Evolutionary conservation across 2,888 invertebrate species (phyloP).

Genomic region (Ophion obscuratus): DNA sequence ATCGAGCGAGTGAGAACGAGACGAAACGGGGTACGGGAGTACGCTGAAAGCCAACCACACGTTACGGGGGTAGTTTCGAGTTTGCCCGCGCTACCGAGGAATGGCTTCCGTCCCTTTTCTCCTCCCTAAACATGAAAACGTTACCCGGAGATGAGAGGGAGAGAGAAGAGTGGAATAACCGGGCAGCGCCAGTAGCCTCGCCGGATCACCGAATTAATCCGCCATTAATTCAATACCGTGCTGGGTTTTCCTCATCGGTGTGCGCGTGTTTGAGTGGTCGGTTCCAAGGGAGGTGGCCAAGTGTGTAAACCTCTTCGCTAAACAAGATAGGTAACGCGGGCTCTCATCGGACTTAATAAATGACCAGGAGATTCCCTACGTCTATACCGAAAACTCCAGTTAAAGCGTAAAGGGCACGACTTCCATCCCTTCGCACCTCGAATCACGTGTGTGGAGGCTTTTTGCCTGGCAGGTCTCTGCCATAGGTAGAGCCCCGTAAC

Average conservation of each 20-base stretch:
- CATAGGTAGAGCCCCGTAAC: background rate
- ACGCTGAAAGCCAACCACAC: constrained; percentile 52
- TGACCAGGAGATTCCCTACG: constrained; percentile 70
- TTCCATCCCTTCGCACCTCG: background rate
- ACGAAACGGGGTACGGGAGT: constrained; percentile 26
- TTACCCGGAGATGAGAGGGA: constrained; percentile 24
- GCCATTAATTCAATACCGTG: constrained; percentile 81
- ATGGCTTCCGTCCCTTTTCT: constrained; percentile 30
- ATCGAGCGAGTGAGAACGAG: constrained; percentile 41
- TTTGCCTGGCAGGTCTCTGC: constrained; percentile 7
- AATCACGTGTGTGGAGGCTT: background rate
- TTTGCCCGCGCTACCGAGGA: constrained; percentile 42
- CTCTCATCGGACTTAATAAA: constrained; percentile 79
- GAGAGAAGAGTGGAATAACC: constrained; percentile 54
- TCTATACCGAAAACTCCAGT: background rate
- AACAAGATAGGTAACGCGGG: constrained; percentile 77
- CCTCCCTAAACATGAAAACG: constrained; percentile 34
- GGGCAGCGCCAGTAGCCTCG: constrained; percentile 70
- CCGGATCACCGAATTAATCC: constrained; percentile 83
- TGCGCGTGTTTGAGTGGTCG: constrained; percentile 24
- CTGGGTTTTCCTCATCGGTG: constrained; percentile 60
- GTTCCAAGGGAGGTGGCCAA: constrained; percentile 77
- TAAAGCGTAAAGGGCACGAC: background rate
- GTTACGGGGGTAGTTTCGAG: constrained; percentile 61
- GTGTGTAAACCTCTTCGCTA: constrained; percentile 82